These are phyloP conservation scores for Pachyuromys duprasi DNA, from an alignment of 2,797 vertebrate genomes.

Conservation along the genomic window DNA sequence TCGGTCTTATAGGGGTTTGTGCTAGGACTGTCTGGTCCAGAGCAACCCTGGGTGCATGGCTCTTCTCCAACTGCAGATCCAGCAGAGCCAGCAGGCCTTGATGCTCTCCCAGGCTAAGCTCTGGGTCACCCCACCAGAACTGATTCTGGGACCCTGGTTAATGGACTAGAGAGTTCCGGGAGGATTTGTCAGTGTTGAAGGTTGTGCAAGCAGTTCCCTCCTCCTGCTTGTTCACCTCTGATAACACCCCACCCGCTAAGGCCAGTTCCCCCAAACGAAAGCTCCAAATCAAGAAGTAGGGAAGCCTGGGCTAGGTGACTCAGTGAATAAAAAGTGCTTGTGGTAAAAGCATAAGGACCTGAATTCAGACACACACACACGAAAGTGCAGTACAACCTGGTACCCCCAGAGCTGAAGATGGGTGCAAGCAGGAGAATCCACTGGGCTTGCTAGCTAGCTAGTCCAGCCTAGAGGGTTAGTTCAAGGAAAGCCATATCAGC, in stretches of 20 bases:
- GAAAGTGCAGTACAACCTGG: background rate
- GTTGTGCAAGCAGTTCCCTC: background rate
- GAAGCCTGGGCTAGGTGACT: background rate
- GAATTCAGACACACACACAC: background rate
- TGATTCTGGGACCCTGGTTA: background rate
- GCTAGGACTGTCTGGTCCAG: background rate
- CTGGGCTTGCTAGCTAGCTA: background rate
- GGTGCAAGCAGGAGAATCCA: background rate
- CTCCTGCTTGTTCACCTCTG: background rate
- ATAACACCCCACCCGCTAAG: constrained; percentile 25
- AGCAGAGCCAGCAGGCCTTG: background rate
- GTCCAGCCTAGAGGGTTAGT: background rate
- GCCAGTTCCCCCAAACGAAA: background rate
- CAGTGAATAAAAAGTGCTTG: background rate
- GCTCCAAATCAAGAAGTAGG: background rate
- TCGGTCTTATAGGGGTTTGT: background rate
- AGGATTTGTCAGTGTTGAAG: background rate
- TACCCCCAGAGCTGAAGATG: background rate
- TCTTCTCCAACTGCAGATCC: background rate
- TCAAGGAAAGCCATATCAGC: background rate
- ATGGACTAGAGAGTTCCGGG: background rate
- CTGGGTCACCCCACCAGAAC: background rate
- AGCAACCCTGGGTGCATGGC: background rate
- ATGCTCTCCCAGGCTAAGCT: background rate
- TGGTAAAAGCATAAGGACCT: background rate